These are phyloP conservation scores for Peromyscus nudipes DNA, from an alignment of 2,797 vertebrate species.

Conservation along the genomic window DNA sequence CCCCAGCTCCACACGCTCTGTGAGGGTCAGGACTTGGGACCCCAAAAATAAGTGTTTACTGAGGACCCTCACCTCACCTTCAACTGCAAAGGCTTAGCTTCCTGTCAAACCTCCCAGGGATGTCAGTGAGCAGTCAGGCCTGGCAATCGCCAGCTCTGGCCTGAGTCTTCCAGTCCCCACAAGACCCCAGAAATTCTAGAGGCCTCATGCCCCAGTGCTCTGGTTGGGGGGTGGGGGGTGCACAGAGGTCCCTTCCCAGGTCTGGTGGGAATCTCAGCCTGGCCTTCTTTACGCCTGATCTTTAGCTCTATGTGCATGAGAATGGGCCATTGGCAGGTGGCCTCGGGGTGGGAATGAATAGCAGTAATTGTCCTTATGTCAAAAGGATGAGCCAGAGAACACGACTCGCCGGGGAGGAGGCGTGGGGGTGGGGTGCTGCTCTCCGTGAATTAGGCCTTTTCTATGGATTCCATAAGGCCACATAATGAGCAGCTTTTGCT, in stretches of 20 bases:
- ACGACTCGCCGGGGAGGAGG: constrained; percentile 70
- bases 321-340: constrained; percentile 88
- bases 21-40: not conserved
- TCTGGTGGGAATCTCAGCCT: constrained; percentile 79
- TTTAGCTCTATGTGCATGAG: constrained; percentile 86
- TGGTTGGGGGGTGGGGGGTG: constrained; percentile 25
- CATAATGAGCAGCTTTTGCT: constrained; percentile 64
- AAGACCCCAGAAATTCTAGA: not conserved
- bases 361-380: constrained; percentile 82
- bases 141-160: not conserved
- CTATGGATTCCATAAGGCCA: constrained; percentile 65
- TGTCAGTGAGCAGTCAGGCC: not conserved
- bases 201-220: constrained; percentile 37
- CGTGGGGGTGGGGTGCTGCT: constrained; percentile 69
- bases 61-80: not conserved
- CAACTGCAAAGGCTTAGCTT: not conserved
- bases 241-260: constrained; percentile 67
- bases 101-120: not conserved
- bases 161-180: not conserved
- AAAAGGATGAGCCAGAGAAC: constrained; percentile 85
- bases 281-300: constrained; percentile 85
- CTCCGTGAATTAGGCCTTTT: constrained; percentile 68
- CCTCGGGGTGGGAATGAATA: constrained; percentile 85
- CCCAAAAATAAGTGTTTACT: not conserved
- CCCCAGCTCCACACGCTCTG: not conserved